Evolutionary conservation across 2,113 vertebrate species (phyloP), one percentile per base, ranked within the genome.

Genomic region (Micronisus gabar): DNA sequence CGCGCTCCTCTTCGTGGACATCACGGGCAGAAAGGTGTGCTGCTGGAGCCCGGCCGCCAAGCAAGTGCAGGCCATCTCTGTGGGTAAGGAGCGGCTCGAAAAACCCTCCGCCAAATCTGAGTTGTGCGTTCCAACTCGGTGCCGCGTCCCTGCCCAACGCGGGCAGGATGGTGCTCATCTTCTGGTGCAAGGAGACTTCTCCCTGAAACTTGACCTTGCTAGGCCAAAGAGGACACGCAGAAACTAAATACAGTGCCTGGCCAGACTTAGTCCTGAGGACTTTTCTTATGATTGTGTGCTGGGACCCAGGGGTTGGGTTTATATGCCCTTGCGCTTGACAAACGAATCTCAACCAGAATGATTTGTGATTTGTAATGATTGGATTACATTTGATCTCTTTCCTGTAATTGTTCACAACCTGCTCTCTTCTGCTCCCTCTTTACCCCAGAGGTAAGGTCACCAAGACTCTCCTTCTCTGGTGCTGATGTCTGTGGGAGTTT

Each of bases 1-100:
- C 30, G 98, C 96, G 9, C 98, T 99, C 13, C 90, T 99, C 3
- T 99, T 90, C 25, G 99, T 99, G 30, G 99, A 99, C 81, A 99
- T 99, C 75, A 70, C 79, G 1, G 98, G 98, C 0, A 96, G 95
- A 67, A 99, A 97, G 83, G 97, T 99, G 93, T 98, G 98, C 94
- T 98, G 98, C 48, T 99, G 99, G 99, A 98, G 98, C 96, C 76
- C 98, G 0, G 14, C 71, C 55, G 98, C 97, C 66, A 84, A 98
- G 59, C 90, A 95, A 18, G 96, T 98, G 26, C 96, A 99, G 66
- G 98, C 92, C 62, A 7, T 99, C 62, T 3, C 94, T 3, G 85
- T 99, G 96, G 99, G 99, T 99, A 94, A 97, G 98, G 59, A 73
- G 5, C 14, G 7, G n/a, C 58, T 56, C 41, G 7, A 11, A 48